Evolutionary conservation across 2,113 vertebrate species (phyloP).

Genomic region (Steatornis caripensis): DNA sequence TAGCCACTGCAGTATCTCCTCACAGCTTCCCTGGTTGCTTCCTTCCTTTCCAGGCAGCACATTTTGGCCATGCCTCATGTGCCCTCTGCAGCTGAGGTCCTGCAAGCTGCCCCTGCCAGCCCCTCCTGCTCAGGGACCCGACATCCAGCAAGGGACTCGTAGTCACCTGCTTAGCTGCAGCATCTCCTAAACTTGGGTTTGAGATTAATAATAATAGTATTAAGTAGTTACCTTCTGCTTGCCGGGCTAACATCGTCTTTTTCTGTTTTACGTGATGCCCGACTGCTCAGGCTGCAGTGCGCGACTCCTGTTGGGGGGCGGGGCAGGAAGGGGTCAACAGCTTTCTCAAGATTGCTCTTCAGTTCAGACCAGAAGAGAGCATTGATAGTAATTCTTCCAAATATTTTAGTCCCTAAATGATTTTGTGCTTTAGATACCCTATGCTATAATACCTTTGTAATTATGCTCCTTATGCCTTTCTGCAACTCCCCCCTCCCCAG

Average conservation of each 20-base stretch:
- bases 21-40: fast-evolving
- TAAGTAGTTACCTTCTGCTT: background rate
- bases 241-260: fast-evolving
- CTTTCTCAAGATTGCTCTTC: background rate
- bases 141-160: background rate
- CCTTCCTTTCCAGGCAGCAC: background rate
- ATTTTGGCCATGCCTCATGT: fast-evolving
- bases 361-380: background rate
- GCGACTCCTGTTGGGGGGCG: fast-evolving
- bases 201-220: background rate
- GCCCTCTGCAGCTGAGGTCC: background rate
- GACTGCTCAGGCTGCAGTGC: fast-evolving
- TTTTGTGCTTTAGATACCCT: background rate
- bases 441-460: background rate
- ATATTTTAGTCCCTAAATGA: background rate
- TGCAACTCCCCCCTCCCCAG: fast-evolving
- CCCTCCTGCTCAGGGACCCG: background rate
- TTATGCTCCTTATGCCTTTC: background rate
- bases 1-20: background rate
- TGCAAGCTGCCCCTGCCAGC: fast-evolving
- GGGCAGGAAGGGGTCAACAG: background rate
- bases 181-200: background rate
- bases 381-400: background rate
- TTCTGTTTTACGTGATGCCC: background rate
- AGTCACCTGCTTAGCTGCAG: background rate